Conservation (phyloP, 2,113 vertebrate genomes). For the Anseranas semipalmata region DNA sequence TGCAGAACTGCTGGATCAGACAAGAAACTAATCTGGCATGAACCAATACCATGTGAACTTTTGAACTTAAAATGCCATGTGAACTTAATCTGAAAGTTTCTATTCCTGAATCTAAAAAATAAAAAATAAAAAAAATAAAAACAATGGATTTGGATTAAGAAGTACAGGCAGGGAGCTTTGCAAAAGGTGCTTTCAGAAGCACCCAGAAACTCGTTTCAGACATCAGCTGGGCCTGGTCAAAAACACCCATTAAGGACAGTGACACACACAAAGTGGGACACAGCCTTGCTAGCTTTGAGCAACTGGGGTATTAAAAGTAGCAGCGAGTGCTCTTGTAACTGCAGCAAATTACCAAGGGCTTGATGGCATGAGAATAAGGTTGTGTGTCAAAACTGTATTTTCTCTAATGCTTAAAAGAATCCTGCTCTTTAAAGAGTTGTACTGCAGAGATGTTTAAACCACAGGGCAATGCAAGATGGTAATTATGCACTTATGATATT, state of each 20-base stretch:
- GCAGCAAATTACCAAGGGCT: constrained; percentile 5
- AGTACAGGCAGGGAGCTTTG: not conserved
- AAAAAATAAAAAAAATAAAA: no score
- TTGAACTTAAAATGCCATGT: not conserved
- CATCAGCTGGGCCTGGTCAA: not conserved
- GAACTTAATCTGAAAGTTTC: not conserved
- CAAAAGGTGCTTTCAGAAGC: not conserved
- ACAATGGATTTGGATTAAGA: not conserved
- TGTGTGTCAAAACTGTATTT: not conserved
- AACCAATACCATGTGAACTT: not conserved
- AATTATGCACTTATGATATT: constrained; percentile 39
- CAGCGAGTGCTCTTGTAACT: not conserved
- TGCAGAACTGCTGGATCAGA: not conserved
- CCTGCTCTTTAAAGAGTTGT: not conserved
- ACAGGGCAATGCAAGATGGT: constrained; percentile 3
- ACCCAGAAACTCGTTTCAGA: not conserved
- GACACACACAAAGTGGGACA: not conserved
- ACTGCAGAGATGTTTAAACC: constrained; percentile 11
- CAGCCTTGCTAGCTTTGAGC: not conserved
- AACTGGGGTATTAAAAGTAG: constrained; percentile 2
- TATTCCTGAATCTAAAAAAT: not conserved
- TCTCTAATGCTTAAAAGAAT: not conserved
- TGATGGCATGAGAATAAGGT: not conserved
- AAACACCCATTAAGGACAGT: not conserved
- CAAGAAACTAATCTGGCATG: not conserved